Conservation (phyloP, 2,888 invertebrate species). For the Cyrtodaria siliqua region DNA sequence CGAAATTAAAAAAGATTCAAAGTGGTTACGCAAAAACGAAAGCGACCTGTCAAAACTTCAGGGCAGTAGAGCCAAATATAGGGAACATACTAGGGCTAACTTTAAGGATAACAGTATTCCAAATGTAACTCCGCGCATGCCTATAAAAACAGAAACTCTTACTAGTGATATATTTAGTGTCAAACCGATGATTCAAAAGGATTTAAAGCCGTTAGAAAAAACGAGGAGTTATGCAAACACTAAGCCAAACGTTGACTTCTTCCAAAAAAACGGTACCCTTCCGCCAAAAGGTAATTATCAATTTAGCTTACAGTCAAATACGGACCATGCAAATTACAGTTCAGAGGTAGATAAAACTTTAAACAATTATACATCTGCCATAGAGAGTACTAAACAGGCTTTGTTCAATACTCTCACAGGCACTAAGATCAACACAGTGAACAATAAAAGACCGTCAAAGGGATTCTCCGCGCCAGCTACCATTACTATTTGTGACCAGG, state of each 20-base stretch:
- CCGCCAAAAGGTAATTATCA: no score
- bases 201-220: slow-evolving; percentile 66
- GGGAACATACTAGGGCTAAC: slow-evolving; percentile 24
- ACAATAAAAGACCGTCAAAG: slow-evolving; percentile 55
- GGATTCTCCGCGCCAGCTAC: slow-evolving; percentile 64
- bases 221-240: slow-evolving; percentile 27
- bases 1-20: slow-evolving; percentile 72
- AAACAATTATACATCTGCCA: slow-evolving; percentile 60
- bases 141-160: slow-evolving; percentile 60
- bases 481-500: slow-evolving; percentile 65
- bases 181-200: slow-evolving; percentile 62
- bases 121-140: slow-evolving; percentile 52
- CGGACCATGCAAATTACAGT: slow-evolving; percentile 21
- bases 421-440: slow-evolving; percentile 63
- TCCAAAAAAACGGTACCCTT: not conserved
- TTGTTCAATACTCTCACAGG: slow-evolving; percentile 67
- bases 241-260: slow-evolving; percentile 14
- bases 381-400: slow-evolving; percentile 66
- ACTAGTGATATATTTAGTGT: slow-evolving; percentile 69
- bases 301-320: slow-evolving; percentile 7
- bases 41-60: slow-evolving; percentile 48
- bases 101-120: slow-evolving; percentile 29
- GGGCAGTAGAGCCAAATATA: slow-evolving; percentile 36
- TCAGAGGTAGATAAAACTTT: slow-evolving; percentile 65
- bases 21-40: slow-evolving; percentile 58